Base-by-base conservation (phyloP, 2,888 invertebrate genomes). In the Camptogramma bilineatum region DNA sequence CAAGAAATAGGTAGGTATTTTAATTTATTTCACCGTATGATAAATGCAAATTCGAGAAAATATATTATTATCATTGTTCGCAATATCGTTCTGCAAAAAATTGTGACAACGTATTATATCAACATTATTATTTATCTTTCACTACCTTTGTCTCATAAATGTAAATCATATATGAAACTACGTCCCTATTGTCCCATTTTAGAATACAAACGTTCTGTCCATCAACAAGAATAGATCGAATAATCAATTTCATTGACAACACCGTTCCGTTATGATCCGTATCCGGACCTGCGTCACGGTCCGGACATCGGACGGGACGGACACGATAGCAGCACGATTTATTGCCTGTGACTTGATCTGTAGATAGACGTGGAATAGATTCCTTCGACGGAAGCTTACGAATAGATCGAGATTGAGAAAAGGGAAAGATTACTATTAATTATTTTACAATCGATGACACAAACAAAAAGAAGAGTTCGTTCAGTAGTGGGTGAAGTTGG, bases 321-420 rank as follows among this genome's bases (percentile, higher is more conserved):
- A 52, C 55, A 39, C 17, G 56, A 56, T 51, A 50, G 54, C 28
- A 51, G 52, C 54, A 58, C 16, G 66, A 66, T 66, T 66, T 66
- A 66, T 66, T 66, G 54, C 31, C 62, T 13, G 62, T 48, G 58
- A 47, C 62, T 52, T 62, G 52, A 56, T 56, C 62, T 34, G 46
- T n/a, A n/a, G 61, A 51, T 51, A 34, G 53, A 57, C 44, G 59
- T 52, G 28, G 42, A 34, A 60, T 54, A 4, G 52, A 52, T 28
- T 51, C 24, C 18, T 10, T 46, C 13, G 42, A 55, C 56, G n/a
- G 48, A 21, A 9, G 8, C 34, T 39, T 39, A 39, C 28, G 52
- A 52, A 4, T 13, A n/a, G 48, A 48, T 52, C 52, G 24, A 51
- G 31, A 31, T 51, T 51, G 9, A 9, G 8, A 18, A 19, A 47